These are phyloP conservation scores for Gavialis gangeticus DNA, from an alignment of 2,113 vertebrate genomes.

Conservation along the genomic window DNA sequence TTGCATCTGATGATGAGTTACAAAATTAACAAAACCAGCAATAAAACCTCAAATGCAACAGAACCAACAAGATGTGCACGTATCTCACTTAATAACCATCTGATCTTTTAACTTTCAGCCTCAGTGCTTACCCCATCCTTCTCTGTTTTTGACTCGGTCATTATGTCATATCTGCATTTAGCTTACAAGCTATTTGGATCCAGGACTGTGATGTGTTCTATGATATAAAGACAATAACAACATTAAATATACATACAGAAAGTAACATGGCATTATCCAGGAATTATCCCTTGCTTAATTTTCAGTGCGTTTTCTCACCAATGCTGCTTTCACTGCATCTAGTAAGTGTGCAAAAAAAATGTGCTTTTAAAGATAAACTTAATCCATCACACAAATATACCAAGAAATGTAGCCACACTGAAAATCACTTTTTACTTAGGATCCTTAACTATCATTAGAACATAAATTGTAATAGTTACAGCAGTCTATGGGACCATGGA, in stretches of 20 bases:
- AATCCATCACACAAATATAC: slow-evolving; percentile 68
- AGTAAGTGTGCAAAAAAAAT: slow-evolving; percentile 67
- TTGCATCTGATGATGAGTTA: background rate
- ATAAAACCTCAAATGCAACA: background rate
- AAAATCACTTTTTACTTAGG: slow-evolving; percentile 68
- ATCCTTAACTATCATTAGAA: slow-evolving; percentile 77
- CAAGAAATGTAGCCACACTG: slow-evolving; percentile 65
- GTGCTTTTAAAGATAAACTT: slow-evolving; percentile 53
- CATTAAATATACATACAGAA: background rate
- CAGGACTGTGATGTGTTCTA: background rate
- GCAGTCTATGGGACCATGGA: slow-evolving; percentile 58
- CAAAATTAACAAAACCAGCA: slow-evolving; percentile 28
- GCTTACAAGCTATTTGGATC: slow-evolving; percentile 42
- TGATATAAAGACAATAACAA: background rate
- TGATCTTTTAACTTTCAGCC: slow-evolving; percentile 19
- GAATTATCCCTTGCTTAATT: slow-evolving; percentile 8
- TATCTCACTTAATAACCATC: slow-evolving; percentile 5
- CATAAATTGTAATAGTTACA: slow-evolving; percentile 78
- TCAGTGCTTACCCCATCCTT: background rate
- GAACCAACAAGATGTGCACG: background rate
- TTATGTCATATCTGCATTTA: slow-evolving; percentile 41
- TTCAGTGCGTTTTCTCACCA: slow-evolving; percentile 23
- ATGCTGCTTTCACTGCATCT: slow-evolving; percentile 20
- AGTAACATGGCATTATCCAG: background rate
- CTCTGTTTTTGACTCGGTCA: slow-evolving; percentile 31